Conservation (phyloP, 2,888 invertebrate genomes). For the Tetanocera ferruginea region DNA sequence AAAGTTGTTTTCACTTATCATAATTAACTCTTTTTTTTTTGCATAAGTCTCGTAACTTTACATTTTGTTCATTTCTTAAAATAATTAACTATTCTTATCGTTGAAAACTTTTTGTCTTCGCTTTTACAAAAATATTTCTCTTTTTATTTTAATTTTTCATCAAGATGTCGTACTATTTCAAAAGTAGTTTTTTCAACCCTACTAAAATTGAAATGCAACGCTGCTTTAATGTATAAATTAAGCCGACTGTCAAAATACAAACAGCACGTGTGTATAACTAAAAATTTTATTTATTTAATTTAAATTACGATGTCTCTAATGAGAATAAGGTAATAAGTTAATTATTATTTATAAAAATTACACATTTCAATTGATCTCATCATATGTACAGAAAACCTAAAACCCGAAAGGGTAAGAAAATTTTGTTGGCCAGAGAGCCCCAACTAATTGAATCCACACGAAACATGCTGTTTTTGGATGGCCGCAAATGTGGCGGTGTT, state of each 20-base stretch:
- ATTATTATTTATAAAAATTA: not conserved
- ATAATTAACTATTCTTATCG: too few relatives aligned
- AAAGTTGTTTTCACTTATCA: too few relatives aligned
- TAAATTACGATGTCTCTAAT: conserved; percentile 63
- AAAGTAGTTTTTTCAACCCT: too few relatives aligned
- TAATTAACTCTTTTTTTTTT: too few relatives aligned
- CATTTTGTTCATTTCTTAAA: too few relatives aligned
- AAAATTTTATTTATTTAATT: not conserved
- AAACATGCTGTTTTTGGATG: conserved; percentile 86
- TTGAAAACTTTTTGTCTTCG: too few relatives aligned
- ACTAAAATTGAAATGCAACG: too few relatives aligned
- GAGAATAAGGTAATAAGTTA: conserved; percentile 61
- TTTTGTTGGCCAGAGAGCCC: conserved; percentile 84
- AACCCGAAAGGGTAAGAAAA: conserved; percentile 89
- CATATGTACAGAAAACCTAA: conserved; percentile 82
- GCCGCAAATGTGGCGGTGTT: conserved; percentile 82
- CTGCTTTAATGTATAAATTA: too few relatives aligned
- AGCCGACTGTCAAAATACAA: not conserved
- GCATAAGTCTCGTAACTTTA: too few relatives aligned
- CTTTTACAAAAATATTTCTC: too few relatives aligned
- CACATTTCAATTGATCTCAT: not conserved
- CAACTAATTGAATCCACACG: conserved; percentile 92
- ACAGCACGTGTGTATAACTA: not conserved
- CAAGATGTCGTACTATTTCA: too few relatives aligned
- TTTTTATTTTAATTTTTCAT: too few relatives aligned